phyloP scores from a whole-genome alignment of 1,140 invertebrate species.

The Formica exsecta region DNA sequence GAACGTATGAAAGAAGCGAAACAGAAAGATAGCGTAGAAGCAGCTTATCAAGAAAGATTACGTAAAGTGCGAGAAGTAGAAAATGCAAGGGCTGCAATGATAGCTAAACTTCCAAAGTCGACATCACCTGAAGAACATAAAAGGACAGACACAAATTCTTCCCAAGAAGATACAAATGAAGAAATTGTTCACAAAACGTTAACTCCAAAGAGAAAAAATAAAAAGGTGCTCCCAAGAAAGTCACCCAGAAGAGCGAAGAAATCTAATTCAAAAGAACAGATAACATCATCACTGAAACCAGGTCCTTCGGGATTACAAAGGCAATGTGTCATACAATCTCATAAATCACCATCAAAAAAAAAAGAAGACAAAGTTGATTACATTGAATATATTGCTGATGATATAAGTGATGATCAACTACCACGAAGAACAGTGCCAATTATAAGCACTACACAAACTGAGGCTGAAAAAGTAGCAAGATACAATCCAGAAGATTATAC shows the following conservation, averaged over 20 bases:
- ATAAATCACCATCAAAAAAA: neutral
- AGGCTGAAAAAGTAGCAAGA: slow-evolving; percentile 77
- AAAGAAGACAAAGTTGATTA: slow-evolving; percentile 8
- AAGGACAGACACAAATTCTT: neutral
- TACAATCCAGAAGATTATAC: slow-evolving; percentile 83
- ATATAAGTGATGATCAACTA: slow-evolving; percentile 77
- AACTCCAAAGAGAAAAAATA: slow-evolving; percentile 57
- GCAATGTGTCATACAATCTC: neutral
- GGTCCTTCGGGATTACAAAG: slow-evolving; percentile 6
- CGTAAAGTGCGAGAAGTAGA: slow-evolving; percentile 85
- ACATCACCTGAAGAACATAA: slow-evolving; percentile 7
- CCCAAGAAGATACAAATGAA: slow-evolving; percentile 33
- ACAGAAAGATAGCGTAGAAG: slow-evolving; percentile 72
- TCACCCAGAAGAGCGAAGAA: slow-evolving; percentile 71
- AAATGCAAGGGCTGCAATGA: slow-evolving; percentile 84
- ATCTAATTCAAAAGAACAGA: slow-evolving; percentile 43
- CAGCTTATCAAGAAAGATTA: slow-evolving; percentile 80
- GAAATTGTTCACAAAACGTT: slow-evolving; percentile 6
- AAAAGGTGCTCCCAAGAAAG: slow-evolving; percentile 62
- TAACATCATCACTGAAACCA: neutral
- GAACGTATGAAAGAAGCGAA: slow-evolving; percentile 78
- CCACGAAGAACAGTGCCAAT: slow-evolving; percentile 74
- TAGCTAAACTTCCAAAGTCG: slow-evolving; percentile 77
- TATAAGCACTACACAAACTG: slow-evolving; percentile 67
- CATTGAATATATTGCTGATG: slow-evolving; percentile 29